These are phyloP conservation scores for Chorisops tibialis DNA, from an alignment of 2,888 invertebrate species.

Conservation along the genomic window DNA sequence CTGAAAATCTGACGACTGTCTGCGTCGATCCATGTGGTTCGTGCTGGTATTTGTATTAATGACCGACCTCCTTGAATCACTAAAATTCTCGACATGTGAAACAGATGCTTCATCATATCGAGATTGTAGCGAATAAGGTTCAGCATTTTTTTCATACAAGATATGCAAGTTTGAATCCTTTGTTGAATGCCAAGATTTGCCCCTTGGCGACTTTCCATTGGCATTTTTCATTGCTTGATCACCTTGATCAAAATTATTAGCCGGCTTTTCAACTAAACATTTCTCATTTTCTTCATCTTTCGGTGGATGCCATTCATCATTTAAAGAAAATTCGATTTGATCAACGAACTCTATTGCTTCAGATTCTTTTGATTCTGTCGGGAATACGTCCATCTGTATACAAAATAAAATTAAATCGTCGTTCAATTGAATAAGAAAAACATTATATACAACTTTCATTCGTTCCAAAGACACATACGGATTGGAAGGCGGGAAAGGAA, in stretches of 20 bases:
- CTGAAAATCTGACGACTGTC: background rate
- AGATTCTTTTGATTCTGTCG: background rate
- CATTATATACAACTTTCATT: background rate
- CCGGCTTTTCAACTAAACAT: background rate
- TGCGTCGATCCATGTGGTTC: background rate
- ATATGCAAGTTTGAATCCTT: slow-evolving; percentile 2
- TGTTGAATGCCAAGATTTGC: background rate
- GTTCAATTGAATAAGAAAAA: background rate
- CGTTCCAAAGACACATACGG: slow-evolving; percentile 1
- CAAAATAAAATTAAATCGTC: background rate
- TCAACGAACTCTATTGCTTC: slow-evolving; percentile 10
- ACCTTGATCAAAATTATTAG: background rate
- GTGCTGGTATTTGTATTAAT: slow-evolving; percentile 1
- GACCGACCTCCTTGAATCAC: slow-evolving; percentile 2
- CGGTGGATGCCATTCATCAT: slow-evolving; percentile 14
- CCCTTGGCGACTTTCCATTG: background rate
- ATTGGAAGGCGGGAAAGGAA: background rate
- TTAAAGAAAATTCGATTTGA: slow-evolving; percentile 10
- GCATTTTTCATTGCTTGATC: background rate
- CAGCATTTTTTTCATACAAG: slow-evolving; percentile 12
- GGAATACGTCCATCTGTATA: background rate
- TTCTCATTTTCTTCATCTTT: slow-evolving; percentile 5
- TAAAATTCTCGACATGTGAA: slow-evolving; percentile 10
- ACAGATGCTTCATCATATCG: background rate
- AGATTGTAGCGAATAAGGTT: slow-evolving; percentile 5